phyloP scores from a whole-genome alignment of 2,797 vertebrate species.

The Poliocrania exsul region DNA sequence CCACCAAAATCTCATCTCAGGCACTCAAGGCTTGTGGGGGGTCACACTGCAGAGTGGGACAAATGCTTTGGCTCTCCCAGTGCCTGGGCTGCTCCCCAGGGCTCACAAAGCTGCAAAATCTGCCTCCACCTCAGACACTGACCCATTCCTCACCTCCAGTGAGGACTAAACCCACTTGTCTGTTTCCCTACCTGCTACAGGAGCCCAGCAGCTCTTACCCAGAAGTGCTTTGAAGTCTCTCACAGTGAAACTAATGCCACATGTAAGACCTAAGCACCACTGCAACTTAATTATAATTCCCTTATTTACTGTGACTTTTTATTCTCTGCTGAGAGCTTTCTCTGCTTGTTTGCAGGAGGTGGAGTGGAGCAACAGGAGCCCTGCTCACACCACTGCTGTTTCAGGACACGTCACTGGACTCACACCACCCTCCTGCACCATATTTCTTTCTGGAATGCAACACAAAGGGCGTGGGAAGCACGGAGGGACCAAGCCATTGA shows the following conservation, averaged over 20 bases:
- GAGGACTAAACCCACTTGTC: rapidly evolving
- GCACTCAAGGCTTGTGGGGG: not conserved
- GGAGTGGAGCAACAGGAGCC: not conserved
- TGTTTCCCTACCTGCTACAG: not conserved
- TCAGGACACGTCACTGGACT: not conserved
- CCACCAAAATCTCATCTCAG: not conserved
- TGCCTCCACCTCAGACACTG: not conserved
- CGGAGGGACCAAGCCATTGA: not conserved
- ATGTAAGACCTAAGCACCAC: rapidly evolving
- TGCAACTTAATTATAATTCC: not conserved
- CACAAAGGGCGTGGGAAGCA: constrained; percentile 35
- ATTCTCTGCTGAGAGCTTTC: not conserved
- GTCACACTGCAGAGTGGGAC: rapidly evolving
- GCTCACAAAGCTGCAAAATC: not conserved
- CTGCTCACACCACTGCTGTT: not conserved
- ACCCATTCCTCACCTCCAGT: not conserved
- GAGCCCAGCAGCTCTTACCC: not conserved
- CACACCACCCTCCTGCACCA: not conserved
- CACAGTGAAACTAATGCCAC: not conserved
- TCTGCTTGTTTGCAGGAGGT: not conserved
- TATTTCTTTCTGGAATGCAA: not conserved
- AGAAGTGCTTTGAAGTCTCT: not conserved
- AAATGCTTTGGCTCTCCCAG: not conserved
- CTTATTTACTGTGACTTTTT: not conserved
- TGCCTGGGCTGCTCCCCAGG: not conserved